These are phyloP conservation scores for Tragelaphus eurycerus DNA, from an alignment of 2,797 vertebrate genomes.

Conservation along the genomic window DNA sequence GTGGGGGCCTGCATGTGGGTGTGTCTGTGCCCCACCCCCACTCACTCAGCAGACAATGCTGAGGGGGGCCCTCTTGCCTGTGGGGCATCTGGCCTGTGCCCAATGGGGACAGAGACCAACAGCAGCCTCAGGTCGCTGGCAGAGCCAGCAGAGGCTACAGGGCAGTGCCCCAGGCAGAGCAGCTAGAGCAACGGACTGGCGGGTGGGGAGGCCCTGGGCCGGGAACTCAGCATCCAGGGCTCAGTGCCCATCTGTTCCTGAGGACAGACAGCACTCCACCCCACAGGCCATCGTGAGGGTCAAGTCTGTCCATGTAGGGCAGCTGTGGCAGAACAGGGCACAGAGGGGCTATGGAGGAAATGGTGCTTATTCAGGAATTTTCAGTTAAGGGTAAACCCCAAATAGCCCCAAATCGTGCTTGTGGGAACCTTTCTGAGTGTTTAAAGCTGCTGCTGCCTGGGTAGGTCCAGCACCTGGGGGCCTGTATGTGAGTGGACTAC, in stretches of 20 bases:
- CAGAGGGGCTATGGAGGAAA: neutral
- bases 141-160: neutral
- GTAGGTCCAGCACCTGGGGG: neutral
- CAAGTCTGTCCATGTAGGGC: neutral
- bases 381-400: neutral
- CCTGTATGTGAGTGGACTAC: neutral
- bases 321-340: neutral
- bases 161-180: neutral
- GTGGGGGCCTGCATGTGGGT: neutral
- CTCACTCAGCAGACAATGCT: neutral
- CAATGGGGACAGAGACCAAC: neutral
- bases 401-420: neutral
- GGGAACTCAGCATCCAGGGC: neutral
- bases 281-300: neutral
- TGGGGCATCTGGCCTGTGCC: neutral
- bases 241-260: neutral
- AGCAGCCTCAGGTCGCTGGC: neutral
- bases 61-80: neutral
- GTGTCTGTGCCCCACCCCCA: neutral
- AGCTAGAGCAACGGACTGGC: neutral
- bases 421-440: neutral
- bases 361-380: neutral
- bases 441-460: neutral
- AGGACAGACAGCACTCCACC: neutral
- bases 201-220: neutral